Conservation (phyloP, 2,888 invertebrate species). For the Protophormia terraenovae region DNA sequence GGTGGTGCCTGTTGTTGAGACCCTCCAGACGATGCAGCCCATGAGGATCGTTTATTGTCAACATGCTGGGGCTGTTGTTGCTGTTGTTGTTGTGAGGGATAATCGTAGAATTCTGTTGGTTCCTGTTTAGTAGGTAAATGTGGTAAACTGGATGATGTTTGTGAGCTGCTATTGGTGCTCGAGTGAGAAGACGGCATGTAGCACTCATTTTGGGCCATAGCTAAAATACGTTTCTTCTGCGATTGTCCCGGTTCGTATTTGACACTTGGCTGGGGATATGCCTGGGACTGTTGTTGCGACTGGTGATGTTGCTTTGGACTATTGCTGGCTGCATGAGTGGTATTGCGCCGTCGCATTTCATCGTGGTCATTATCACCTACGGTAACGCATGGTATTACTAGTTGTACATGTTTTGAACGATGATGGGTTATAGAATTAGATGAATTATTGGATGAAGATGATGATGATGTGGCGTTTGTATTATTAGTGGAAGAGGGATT, state of each 20-base stretch:
- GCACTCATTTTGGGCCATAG: slow-evolving; percentile 91
- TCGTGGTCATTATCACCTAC: slow-evolving; percentile 89
- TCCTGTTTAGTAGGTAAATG: slow-evolving; percentile 81
- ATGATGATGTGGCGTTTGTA: slow-evolving; percentile 45
- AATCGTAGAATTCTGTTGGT: slow-evolving; percentile 81
- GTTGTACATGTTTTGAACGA: slow-evolving; percentile 83
- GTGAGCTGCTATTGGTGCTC: slow-evolving; percentile 68
- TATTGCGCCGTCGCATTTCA: slow-evolving; percentile 82
- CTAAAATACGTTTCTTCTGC: slow-evolving; percentile 93
- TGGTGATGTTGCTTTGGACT: slow-evolving; percentile 69
- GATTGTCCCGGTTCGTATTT: slow-evolving; percentile 85
- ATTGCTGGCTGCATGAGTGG: slow-evolving; percentile 68
- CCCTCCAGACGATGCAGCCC: slow-evolving; percentile 79
- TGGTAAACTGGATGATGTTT: slow-evolving; percentile 74
- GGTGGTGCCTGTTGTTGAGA: slow-evolving; percentile 79
- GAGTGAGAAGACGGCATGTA: slow-evolving; percentile 83
- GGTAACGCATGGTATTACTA: slow-evolving; percentile 90
- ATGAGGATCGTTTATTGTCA: slow-evolving; percentile 80
- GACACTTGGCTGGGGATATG: slow-evolving; percentile 76
- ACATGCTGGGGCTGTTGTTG: slow-evolving; percentile 70
- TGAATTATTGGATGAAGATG: slow-evolving; percentile 54
- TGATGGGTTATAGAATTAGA: slow-evolving; percentile 68
- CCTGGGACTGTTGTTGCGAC: slow-evolving; percentile 68
- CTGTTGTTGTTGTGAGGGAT: slow-evolving; percentile 72
- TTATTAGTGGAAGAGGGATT: slow-evolving; percentile 61